A percentile compares a stretch with the other conserved stretches of the same genome.
Evolutionary conservation across 2,888 invertebrate genomes (phyloP).

Genomic region (Hoplodrina ambigua): DNA sequence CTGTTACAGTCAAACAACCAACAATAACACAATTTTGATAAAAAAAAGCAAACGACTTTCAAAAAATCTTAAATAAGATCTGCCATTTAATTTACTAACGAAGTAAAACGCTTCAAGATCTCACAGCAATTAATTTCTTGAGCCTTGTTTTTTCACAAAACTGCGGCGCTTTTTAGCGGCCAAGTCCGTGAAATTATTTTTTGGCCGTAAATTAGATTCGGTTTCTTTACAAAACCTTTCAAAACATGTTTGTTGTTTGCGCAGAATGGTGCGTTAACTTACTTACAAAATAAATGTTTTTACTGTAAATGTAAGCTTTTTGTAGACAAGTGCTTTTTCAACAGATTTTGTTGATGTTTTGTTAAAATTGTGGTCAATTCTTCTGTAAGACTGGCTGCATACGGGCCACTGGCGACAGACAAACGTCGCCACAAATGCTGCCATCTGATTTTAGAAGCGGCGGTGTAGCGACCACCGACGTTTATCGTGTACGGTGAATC

Average conservation of each 20-base stretch:
- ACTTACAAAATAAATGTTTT: conserved; percentile 21
- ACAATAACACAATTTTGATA: too few species aligned
- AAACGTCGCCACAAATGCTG: too few species aligned
- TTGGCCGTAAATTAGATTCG: conserved; percentile 31
- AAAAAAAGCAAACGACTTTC: not conserved
- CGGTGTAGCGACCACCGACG: too few species aligned
- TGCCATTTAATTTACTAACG: conserved; percentile 35
- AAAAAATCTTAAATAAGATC: conserved; percentile 1
- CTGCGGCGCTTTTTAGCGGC: conserved; percentile 27
- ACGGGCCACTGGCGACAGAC: too few species aligned
- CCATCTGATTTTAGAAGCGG: too few species aligned
- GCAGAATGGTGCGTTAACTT: conserved; percentile 27
- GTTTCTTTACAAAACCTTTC: conserved; percentile 33
- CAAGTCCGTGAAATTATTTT: conserved; percentile 40
- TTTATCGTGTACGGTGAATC: too few species aligned
- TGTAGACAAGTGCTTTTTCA: not conserved
- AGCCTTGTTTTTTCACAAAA: conserved; percentile 52
- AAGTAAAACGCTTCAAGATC: conserved; percentile 38
- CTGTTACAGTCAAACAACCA: too few species aligned
- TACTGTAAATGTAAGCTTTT: not conserved
- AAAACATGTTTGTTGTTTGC: conserved; percentile 60
- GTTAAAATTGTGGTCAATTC: not conserved
- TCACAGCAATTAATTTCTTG: conserved; percentile 49
- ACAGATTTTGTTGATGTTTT: not conserved
- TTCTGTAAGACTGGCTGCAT: not conserved